Evolutionary conservation across 1,140 invertebrate species (phyloP).

Genomic region (Marisa cornuarietis): DNA sequence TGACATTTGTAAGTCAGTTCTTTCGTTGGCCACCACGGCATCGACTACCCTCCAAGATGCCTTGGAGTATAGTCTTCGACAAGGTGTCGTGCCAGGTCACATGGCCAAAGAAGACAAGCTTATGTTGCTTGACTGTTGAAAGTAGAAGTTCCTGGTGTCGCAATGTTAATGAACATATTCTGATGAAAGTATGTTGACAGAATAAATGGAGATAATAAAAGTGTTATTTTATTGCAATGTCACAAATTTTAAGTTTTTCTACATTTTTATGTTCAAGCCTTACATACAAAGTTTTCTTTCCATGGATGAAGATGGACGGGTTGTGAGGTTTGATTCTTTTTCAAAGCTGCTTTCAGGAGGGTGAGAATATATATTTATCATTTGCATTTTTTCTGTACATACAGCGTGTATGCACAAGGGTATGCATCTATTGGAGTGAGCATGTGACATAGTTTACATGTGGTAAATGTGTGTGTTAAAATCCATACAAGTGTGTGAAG

Average conservation of each 20-base stretch:
- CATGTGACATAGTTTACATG: background rate
- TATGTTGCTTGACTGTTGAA: no score
- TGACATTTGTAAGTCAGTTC: no score
- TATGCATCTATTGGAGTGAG: background rate
- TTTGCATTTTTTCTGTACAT: background rate
- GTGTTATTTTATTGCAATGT: constrained; percentile 20
- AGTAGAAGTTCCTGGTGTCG: no score
- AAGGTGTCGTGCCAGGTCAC: no score
- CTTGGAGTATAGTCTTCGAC: no score
- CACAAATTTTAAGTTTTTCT: constrained; percentile 25
- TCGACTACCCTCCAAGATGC: no score
- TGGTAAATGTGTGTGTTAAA: background rate
- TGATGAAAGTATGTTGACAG: no score
- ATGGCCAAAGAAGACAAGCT: no score
- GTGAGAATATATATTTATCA: constrained; percentile 36
- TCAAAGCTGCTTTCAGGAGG: constrained; percentile 77
- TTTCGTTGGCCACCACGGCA: no score
- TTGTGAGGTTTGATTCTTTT: constrained; percentile 82
- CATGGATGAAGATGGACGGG: constrained; percentile 79
- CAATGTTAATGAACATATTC: no score
- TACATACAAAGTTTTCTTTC: constrained; percentile 77
- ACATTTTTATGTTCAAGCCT: constrained; percentile 52
- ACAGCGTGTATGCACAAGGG: background rate
- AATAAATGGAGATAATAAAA: no score
- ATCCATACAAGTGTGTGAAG: constrained; percentile 37